A percentile compares a stretch with the other conserved stretches of the same genome.
Evolutionary conservation across 2,113 vertebrate genomes (phyloP).

Genomic region (Notothenia coriiceps): DNA sequence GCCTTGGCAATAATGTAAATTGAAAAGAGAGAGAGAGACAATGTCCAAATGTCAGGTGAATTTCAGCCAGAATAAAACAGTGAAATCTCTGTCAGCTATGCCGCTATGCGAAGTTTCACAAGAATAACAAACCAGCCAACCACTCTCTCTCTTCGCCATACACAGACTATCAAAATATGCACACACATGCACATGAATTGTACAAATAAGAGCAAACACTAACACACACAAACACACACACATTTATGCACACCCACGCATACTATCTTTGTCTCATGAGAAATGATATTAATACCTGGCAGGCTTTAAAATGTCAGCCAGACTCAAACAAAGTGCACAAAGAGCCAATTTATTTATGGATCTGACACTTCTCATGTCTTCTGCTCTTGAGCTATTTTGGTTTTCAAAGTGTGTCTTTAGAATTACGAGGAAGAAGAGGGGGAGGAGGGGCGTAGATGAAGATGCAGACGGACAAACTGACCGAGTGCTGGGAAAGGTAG

Average conservation of each 20-base stretch:
- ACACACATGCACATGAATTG: slow-evolving; percentile 12
- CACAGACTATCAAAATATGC: slow-evolving; percentile 10
- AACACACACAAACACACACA: background rate
- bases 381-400: slow-evolving; percentile 70
- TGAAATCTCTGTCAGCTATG: slow-evolving; percentile 41
- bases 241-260: slow-evolving; percentile 19
- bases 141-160: background rate
- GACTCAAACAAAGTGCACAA: slow-evolving; percentile 65
- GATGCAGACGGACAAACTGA: slow-evolving; percentile 31
- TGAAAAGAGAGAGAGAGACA: background rate
- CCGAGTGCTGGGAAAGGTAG: slow-evolving; percentile 29
- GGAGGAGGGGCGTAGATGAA: slow-evolving; percentile 25
- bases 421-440: slow-evolving; percentile 3
- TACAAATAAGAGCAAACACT: background rate
- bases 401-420: slow-evolving; percentile 69
- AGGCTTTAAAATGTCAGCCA: slow-evolving; percentile 68
- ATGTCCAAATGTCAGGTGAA: slow-evolving; percentile 20
- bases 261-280: slow-evolving; percentile 70
- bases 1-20: background rate
- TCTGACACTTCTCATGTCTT: slow-evolving; percentile 63
- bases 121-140: slow-evolving; percentile 38
- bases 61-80: slow-evolving; percentile 41
- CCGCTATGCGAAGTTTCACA: slow-evolving; percentile 29
- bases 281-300: slow-evolving; percentile 72
- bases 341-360: slow-evolving; percentile 75